These are phyloP conservation scores for Lithophane socia DNA, from an alignment of 2,888 invertebrate genomes.

Conservation along the genomic window DNA sequence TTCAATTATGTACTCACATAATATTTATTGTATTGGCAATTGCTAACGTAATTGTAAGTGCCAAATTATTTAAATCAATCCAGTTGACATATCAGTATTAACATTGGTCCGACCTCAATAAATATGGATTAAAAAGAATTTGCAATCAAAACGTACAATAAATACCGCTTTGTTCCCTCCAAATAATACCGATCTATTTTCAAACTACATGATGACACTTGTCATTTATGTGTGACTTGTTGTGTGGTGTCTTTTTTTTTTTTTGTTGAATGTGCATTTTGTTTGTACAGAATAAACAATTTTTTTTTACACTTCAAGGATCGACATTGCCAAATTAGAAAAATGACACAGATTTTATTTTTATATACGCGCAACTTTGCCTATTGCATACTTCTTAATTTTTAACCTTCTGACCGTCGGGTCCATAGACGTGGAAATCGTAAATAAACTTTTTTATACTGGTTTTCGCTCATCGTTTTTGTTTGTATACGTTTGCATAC, in stretches of 20 bases:
- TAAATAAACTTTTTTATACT: conserved; percentile 52
- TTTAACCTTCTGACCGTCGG: conserved; percentile 53
- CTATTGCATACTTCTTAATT: conserved; percentile 38
- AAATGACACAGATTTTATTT: conserved; percentile 35
- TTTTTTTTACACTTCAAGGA: neutral
- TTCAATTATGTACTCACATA: conserved; percentile 33
- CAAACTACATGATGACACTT: conserved; percentile 27
- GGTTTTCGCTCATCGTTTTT: conserved; percentile 47
- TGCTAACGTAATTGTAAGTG: conserved; percentile 21
- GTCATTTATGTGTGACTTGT: no score
- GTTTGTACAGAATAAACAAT: no score
- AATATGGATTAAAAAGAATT: conserved; percentile 34
- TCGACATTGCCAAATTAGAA: conserved; percentile 43
- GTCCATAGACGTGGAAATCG: conserved; percentile 56
- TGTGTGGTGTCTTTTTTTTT: no score
- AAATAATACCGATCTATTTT: conserved; percentile 41
- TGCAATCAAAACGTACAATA: neutral
- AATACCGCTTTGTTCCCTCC: conserved; percentile 11
- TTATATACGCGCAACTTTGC: conserved; percentile 8
- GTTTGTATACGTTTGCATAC: conserved; percentile 50
- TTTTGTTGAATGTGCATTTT: no score
- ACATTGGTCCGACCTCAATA: conserved; percentile 50
- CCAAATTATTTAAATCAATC: conserved; percentile 60
- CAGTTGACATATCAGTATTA: conserved; percentile 43
- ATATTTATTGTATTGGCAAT: conserved; percentile 53